Base-by-base conservation (phyloP, 1,140 invertebrate species). In the Anthonomus grandis region DNA sequence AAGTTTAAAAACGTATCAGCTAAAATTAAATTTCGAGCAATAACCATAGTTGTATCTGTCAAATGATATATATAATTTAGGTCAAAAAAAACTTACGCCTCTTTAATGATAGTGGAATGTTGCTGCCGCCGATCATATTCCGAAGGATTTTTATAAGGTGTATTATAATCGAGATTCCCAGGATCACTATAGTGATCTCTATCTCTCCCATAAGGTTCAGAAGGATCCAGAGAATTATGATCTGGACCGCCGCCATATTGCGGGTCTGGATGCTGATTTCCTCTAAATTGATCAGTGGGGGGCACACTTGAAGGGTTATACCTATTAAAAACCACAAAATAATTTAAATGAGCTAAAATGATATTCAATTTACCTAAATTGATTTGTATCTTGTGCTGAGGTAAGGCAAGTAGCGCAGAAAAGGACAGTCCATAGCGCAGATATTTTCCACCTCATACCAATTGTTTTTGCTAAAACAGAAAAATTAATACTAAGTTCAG, bases 101-200 rank as follows among this genome's bases (percentile, higher is more conserved):
- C 70, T 47, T 60, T 63, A 34, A 71, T 71, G 48, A 71, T 62
- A n/a, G 66, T 46, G 24, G 63, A 52, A 46, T 69, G 59, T 63
- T 74, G 19, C 24, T 38, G 9, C 18, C 41, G 6, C 52, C 17
- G 37, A 15, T 24, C 22, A 19, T 38, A 39, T 23, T 31, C 13
- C 3, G 18, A 23, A 6, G 49, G 49, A 18, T 39, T 53, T 4
- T 31, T 13, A n/a, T 56, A 36, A 6, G 42, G 36, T 9, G 51
- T 41, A 12, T 47, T n/a, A 17, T 36, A 56, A 25, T 56, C 54
- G 21, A 12, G 25, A 15, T 2, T 22, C 3, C 36, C 38, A 17
- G 41, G 13, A 34, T 45, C 31, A 10, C 37, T 24, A 24, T 41
- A 51, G 8, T 6, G 15, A 38, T 53, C 50, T 15, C 36, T 42